Conservation (phyloP, 2,113 vertebrate genomes). For the Formicarius rufipectus region DNA sequence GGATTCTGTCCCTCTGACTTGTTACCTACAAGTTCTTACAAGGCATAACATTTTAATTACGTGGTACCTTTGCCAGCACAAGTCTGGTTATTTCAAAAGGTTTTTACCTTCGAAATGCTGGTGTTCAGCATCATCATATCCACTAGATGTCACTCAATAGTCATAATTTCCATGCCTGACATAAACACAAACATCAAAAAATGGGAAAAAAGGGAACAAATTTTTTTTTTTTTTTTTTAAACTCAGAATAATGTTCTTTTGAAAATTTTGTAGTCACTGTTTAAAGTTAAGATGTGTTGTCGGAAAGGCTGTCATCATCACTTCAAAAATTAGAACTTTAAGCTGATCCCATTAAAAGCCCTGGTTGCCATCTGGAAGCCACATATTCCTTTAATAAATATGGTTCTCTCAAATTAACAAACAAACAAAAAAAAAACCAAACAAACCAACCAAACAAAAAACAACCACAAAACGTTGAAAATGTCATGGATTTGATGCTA, state of each 20-base stretch:
- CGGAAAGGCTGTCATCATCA: background rate
- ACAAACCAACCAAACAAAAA: too few relatives aligned
- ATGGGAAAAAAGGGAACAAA: background rate
- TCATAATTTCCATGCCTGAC: background rate
- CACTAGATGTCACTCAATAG: conserved; percentile 76
- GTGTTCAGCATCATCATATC: background rate
- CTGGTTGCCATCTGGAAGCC: background rate
- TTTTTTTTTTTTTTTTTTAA: background rate
- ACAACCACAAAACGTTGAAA: too few relatives aligned
- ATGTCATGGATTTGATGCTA: background rate
- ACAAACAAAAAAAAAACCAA: background rate
- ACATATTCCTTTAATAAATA: background rate
- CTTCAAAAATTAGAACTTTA: background rate
- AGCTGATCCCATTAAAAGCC: background rate
- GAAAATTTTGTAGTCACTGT: background rate
- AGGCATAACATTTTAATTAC: background rate
- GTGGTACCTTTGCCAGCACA: fast-evolving
- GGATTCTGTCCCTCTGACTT: background rate
- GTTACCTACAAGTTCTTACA: background rate
- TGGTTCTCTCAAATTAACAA: background rate
- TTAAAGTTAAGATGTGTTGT: background rate
- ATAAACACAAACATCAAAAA: background rate
- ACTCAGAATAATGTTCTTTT: background rate
- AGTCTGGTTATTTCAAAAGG: background rate
- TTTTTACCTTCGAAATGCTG: background rate